Conservation (phyloP, 2,888 invertebrate species). For the Phortica okadai region DNA sequence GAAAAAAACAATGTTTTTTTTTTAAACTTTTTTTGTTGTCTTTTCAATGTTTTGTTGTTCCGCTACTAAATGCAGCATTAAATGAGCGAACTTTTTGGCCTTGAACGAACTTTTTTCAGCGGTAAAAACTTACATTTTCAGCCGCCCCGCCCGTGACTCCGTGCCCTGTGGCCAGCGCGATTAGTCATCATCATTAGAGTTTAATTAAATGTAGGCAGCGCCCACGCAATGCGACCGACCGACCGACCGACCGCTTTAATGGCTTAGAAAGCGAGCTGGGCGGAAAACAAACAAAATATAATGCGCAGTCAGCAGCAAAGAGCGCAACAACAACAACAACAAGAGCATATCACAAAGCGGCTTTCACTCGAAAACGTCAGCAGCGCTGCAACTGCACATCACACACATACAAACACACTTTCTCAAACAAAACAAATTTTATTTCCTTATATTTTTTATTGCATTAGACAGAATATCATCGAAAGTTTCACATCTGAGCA, state of each 20-base stretch:
- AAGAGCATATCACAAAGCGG: constrained; percentile 49
- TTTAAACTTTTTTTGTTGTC: neutral
- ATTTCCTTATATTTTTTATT: no score
- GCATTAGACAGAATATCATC: no score
- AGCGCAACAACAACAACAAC: constrained; percentile 27
- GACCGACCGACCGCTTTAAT: constrained; percentile 17
- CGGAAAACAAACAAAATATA: neutral
- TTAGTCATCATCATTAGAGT: constrained; percentile 52
- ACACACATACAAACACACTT: neutral
- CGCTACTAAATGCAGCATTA: neutral
- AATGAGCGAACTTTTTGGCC: constrained; percentile 49
- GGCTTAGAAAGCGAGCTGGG: constrained; percentile 9
- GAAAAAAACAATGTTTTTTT: neutral
- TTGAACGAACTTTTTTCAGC: constrained; percentile 54
- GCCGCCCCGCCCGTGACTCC: neutral
- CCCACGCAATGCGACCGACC: constrained; percentile 53
- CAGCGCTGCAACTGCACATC: constrained; percentile 4
- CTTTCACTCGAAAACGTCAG: constrained; percentile 53
- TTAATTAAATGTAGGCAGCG: constrained; percentile 69
- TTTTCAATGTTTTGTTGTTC: no score
- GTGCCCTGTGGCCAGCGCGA: constrained; percentile 36
- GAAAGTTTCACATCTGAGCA: no score
- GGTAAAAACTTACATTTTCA: constrained; percentile 20
- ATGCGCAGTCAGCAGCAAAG: neutral
- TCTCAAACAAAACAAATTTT: neutral